Conservation (phyloP, 2,113 vertebrate genomes). For the Callithrix jacchus region DNA sequence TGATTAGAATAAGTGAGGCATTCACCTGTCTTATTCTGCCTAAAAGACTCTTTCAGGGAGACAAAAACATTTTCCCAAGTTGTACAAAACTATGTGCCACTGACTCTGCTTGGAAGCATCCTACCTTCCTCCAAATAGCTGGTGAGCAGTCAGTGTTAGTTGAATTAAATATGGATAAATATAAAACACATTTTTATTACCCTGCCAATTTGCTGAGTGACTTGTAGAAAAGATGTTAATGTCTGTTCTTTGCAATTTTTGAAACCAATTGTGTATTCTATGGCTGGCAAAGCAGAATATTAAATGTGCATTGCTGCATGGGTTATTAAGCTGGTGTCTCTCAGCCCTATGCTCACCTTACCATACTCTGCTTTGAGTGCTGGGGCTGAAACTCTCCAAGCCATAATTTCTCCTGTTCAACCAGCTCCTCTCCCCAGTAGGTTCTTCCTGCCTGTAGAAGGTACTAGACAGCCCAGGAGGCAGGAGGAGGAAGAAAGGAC, state of each 20-base stretch:
- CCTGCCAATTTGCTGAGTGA: constrained; percentile 35
- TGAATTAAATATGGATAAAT: not conserved
- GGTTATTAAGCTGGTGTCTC: not conserved
- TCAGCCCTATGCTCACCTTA: not conserved
- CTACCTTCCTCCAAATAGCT: not conserved
- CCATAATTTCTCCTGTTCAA: not conserved
- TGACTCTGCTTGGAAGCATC: not conserved
- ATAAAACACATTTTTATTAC: constrained; percentile 4
- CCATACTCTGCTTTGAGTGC: not conserved
- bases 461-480: not conserved
- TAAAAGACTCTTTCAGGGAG: not conserved
- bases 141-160: not conserved
- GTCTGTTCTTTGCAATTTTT: not conserved
- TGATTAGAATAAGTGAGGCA: not conserved
- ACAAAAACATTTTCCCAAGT: not conserved
- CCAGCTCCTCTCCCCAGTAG: not conserved
- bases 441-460: not conserved
- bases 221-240: not conserved
- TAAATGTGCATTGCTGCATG: too few relatives aligned
- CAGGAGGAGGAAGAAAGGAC: not conserved
- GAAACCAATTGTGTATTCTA: not conserved
- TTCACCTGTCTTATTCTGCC: not conserved
- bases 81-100: not conserved
- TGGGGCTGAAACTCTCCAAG: not conserved
- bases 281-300: not conserved